These are phyloP conservation scores for Drosophila longiperda DNA, from an alignment of 2,888 invertebrate species.

Conservation along the genomic window DNA sequence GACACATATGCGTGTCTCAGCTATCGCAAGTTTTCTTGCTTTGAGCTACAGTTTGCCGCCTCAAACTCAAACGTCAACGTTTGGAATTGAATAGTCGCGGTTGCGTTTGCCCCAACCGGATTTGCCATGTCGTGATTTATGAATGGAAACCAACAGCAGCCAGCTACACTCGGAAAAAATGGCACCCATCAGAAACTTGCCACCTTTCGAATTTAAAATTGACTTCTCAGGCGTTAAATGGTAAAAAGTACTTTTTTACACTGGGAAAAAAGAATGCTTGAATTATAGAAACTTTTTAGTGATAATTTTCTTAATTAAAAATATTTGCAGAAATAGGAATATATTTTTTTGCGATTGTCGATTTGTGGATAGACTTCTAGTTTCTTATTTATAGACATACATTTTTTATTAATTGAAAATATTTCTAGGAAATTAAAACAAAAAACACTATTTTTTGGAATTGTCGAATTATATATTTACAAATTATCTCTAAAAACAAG, in stretches of 20 bases:
- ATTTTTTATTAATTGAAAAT: not conserved
- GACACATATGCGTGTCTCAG: constrained; percentile 52
- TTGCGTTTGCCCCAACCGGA: constrained; percentile 53
- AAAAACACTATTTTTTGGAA: not conserved
- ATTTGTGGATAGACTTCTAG: not conserved
- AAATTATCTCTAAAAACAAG: not conserved
- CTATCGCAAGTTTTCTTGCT: constrained; percentile 49
- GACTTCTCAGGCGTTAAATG: too few relatives aligned
- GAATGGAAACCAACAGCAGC: constrained; percentile 25
- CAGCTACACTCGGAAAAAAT: not conserved
- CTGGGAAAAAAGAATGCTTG: too few relatives aligned
- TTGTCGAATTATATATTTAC: not conserved
- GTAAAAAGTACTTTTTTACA: too few relatives aligned
- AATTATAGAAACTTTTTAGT: too few relatives aligned
- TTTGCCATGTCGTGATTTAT: constrained; percentile 46
- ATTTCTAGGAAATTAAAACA: not conserved
- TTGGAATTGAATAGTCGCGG: constrained; percentile 76
- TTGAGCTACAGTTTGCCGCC: constrained; percentile 59
- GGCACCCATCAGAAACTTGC: not conserved
- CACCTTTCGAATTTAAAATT: not conserved
- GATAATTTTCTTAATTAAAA: too few relatives aligned
- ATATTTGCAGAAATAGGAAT: too few relatives aligned
- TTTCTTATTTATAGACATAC: not conserved
- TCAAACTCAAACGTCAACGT: constrained; percentile 69
- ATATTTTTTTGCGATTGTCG: too few relatives aligned